phyloP scores from a whole-genome alignment of 35 echinoderm and acorn worm species.

The Apostichopus parvimensis region DNA sequence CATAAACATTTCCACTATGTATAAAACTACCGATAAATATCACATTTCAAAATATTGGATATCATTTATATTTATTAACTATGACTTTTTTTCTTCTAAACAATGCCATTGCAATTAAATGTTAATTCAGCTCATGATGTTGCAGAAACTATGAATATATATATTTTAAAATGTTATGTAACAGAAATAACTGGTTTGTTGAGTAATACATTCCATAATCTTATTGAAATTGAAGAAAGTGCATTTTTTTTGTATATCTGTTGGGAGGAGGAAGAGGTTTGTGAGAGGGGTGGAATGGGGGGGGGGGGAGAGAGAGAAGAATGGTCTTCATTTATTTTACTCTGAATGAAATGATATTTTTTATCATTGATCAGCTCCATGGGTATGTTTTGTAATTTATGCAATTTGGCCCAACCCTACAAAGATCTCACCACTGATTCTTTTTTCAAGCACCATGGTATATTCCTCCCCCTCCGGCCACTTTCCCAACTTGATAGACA shows the following conservation, averaged over 20 bases:
- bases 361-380: no score
- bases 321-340: no score
- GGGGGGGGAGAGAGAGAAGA: not conserved
- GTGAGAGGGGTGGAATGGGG: not conserved
- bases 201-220: conserved; percentile 6
- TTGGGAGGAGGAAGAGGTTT: not conserved
- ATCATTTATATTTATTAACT: not conserved
- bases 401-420: no score
- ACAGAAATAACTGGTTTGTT: not conserved
- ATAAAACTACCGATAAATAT: no score
- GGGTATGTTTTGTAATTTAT: no score
- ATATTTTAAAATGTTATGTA: not conserved
- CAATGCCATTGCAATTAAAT: conserved; percentile 4
- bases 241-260: not conserved
- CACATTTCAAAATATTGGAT: no score
- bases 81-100: not conserved
- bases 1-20: no score
- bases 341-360: no score
- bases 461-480: no score
- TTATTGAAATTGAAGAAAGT: not conserved
- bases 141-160: not conserved
- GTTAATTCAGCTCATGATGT: not conserved
- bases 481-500: no score
- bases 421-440: no score
- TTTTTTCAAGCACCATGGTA: no score